Evolutionary conservation across 2,113 vertebrate genomes (phyloP).

Genomic region (Zosterops borbonicus): DNA sequence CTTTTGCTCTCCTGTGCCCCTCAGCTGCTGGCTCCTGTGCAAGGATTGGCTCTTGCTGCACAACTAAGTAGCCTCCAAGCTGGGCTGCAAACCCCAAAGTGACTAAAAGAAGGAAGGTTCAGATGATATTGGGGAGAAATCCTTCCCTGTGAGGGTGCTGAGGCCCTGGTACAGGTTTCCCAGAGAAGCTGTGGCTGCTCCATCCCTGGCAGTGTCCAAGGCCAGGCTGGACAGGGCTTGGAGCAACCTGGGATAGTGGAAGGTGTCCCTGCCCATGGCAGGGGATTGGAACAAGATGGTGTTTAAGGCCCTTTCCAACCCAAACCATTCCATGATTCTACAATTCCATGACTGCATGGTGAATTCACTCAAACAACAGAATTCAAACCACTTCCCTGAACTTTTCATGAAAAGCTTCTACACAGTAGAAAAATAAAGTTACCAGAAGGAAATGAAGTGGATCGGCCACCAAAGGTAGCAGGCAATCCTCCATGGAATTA

Average conservation of each 20-base stretch:
- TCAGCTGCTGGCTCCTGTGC: background rate
- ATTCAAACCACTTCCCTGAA: background rate
- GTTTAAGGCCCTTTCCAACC: background rate
- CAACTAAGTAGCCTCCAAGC: fast-evolving
- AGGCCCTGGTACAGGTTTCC: background rate
- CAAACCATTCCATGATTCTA: background rate
- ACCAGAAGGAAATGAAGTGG: background rate
- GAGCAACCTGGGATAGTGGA: fast-evolving
- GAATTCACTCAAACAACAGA: background rate
- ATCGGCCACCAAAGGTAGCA: background rate
- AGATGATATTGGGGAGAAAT: background rate
- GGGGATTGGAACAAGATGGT: background rate
- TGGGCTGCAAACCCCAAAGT: background rate
- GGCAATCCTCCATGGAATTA: background rate
- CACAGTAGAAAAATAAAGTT: background rate
- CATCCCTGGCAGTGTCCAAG: background rate
- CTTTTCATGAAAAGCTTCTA: background rate
- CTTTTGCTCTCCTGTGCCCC: background rate
- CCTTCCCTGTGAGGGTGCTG: fast-evolving
- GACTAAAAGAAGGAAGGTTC: background rate
- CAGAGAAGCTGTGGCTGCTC: background rate
- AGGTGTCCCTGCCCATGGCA: background rate
- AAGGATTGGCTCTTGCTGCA: background rate
- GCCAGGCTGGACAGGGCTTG: fast-evolving
- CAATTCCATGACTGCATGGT: background rate